A percentile compares a stretch with the other conserved stretches of the same genome.
Conservation (phyloP, 1,140 invertebrate genomes). For the Lethrus apterus region DNA sequence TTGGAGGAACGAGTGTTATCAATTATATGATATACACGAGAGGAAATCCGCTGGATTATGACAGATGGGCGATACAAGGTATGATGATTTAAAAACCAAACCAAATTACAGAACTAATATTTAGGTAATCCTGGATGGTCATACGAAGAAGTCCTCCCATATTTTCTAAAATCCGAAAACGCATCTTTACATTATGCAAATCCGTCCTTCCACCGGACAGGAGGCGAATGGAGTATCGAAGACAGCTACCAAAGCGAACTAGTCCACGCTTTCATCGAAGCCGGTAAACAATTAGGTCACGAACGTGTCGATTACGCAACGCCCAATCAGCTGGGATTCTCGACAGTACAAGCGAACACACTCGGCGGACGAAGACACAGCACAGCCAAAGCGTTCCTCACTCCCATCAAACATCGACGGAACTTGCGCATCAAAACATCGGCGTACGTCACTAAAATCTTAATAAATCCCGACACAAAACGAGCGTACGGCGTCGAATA, state of each 20-base stretch:
- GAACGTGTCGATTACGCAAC: slow-evolving; percentile 73
- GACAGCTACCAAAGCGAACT: slow-evolving; percentile 53
- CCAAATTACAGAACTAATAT: too few species aligned
- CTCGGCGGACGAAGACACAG: slow-evolving; percentile 46
- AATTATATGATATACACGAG: slow-evolving; percentile 65
- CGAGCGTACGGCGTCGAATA: slow-evolving; percentile 57
- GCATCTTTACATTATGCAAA: slow-evolving; percentile 36
- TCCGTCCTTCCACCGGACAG: slow-evolving; percentile 34
- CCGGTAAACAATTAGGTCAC: slow-evolving; percentile 63
- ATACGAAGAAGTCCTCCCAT: slow-evolving; percentile 25
- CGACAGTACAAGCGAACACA: slow-evolving; percentile 74
- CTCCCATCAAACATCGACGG: slow-evolving; percentile 46
- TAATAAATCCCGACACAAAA: slow-evolving; percentile 49
- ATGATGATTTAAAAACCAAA: too few species aligned
- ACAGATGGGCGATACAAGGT: slow-evolving; percentile 59
- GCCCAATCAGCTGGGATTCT: slow-evolving; percentile 76
- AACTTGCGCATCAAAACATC: slow-evolving; percentile 58
- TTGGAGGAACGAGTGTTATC: slow-evolving; percentile 50
- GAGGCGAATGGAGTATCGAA: slow-evolving; percentile 59
- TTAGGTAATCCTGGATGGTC: slow-evolving; percentile 26
- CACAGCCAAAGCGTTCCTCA: slow-evolving; percentile 52
- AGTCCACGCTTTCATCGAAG: slow-evolving; percentile 53
- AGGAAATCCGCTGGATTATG: slow-evolving; percentile 56
- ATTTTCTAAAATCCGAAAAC: slow-evolving; percentile 48
- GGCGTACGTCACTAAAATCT: slow-evolving; percentile 53